A percentile compares a stretch with the other conserved stretches of the same genome.
These are phyloP conservation scores for Drosophila arawakana DNA, from an alignment of 1,140 invertebrate species.

Conservation along the genomic window DNA sequence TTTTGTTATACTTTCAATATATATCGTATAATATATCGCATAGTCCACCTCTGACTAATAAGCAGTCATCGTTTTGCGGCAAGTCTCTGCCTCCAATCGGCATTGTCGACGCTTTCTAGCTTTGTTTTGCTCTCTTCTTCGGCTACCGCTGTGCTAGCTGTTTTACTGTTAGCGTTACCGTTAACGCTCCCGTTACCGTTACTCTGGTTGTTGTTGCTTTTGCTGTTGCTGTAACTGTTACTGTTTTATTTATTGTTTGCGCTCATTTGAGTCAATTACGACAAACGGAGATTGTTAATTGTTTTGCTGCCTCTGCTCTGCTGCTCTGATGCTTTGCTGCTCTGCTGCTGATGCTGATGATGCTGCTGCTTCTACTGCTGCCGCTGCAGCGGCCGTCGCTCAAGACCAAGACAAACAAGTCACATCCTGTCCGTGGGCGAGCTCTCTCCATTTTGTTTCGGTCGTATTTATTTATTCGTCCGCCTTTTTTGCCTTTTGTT, in stretches of 20 bases:
- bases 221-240: constrained; percentile 47
- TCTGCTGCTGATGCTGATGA: too few species aligned
- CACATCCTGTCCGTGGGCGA: constrained; percentile 44
- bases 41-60: not conserved
- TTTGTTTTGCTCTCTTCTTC: constrained; percentile 52
- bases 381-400: constrained; percentile 29
- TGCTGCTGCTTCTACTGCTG: constrained; percentile 1
- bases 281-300: constrained; percentile 79
- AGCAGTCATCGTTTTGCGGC: constrained; percentile 5
- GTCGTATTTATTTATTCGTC: constrained; percentile 60
- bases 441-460: constrained; percentile 53
- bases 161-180: constrained; percentile 8
- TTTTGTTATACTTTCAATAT: not conserved
- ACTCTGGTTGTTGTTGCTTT: too few species aligned
- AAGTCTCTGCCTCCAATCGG: constrained; percentile 15
- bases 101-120: constrained; percentile 43
- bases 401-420: constrained; percentile 73
- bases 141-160: constrained; percentile 2
- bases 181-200: constrained; percentile 2
- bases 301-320: constrained; percentile 56
- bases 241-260: constrained; percentile 81
- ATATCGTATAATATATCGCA: not conserved
- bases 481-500: constrained; percentile 55
- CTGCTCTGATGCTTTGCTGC: not conserved
- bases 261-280: constrained; percentile 79